Percentiles rank a stretch among this genome's conserved stretches.
Evolutionary conservation across 35 echinoderm and acorn worm species (phyloP).

Genomic region (Lytechinus variegatus): DNA sequence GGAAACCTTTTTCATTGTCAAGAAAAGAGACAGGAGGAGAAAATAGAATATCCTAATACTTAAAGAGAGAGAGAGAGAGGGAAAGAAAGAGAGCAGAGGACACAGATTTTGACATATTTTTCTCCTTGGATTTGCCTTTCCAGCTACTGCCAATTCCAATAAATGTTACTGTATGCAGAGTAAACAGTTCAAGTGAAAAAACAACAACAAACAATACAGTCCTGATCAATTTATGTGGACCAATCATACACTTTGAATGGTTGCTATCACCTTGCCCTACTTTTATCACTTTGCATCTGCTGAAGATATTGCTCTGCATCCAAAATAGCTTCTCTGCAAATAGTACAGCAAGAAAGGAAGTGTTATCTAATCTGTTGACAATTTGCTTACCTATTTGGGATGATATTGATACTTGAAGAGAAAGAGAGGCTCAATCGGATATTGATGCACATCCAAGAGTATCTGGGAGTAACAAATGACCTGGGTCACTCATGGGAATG

Average conservation of each 20-base stretch:
- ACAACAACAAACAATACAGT: too few species aligned
- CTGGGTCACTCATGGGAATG: not conserved
- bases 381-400: not conserved
- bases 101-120: not conserved
- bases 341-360: not conserved
- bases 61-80: too few species aligned
- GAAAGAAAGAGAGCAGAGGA: too few species aligned
- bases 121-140: not conserved
- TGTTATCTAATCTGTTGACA: constrained; percentile 12
- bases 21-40: not conserved
- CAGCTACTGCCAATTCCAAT: not conserved
- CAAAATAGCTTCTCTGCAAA: constrained; percentile 1
- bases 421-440: not conserved
- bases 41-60: not conserved
- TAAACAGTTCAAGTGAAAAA: too few species aligned
- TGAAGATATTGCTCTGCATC: not conserved
- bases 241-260: not conserved
- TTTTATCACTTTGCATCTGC: not conserved
- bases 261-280: not conserved
- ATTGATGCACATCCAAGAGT: not conserved
- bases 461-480: not conserved
- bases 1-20: not conserved
- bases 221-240: not conserved
- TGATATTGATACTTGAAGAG: not conserved
- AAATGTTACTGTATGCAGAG: not conserved